phyloP scores from a whole-genome alignment of 2,113 vertebrate species.

The Tangachromis dhanisi region DNA sequence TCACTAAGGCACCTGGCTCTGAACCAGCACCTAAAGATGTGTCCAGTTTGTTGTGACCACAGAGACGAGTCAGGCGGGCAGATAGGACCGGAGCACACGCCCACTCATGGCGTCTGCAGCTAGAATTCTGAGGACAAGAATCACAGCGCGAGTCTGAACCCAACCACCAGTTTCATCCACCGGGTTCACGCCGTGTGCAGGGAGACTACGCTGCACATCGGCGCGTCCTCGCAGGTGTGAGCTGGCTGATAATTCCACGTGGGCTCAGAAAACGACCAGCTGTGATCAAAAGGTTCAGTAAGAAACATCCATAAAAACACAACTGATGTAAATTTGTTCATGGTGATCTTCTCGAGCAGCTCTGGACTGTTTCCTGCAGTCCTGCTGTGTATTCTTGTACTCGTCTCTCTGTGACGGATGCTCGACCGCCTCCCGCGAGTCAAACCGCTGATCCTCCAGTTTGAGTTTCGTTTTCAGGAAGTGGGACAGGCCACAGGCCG shows the following conservation, averaged over 20 bases:
- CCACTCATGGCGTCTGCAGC: background rate
- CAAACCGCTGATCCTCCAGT: background rate
- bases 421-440: fast-evolving
- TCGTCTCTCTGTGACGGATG: fast-evolving
- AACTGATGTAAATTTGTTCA: fast-evolving
- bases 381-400: fast-evolving
- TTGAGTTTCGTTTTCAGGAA: background rate
- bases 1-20: background rate
- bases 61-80: fast-evolving
- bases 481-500: background rate
- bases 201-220: background rate
- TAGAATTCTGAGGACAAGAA: background rate
- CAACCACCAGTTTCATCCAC: background rate
- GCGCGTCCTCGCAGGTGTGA: background rate
- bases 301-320: background rate
- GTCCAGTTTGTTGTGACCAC: background rate
- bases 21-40: background rate
- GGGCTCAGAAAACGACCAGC: fast-evolving
- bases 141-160: background rate
- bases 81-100: background rate
- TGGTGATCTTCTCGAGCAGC: background rate
- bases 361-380: background rate
- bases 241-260: fast-evolving
- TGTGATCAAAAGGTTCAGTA: background rate
- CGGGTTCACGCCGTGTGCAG: background rate